Conservation (phyloP, 2,888 invertebrate genomes). For the Drosophila stalkeri region DNA sequence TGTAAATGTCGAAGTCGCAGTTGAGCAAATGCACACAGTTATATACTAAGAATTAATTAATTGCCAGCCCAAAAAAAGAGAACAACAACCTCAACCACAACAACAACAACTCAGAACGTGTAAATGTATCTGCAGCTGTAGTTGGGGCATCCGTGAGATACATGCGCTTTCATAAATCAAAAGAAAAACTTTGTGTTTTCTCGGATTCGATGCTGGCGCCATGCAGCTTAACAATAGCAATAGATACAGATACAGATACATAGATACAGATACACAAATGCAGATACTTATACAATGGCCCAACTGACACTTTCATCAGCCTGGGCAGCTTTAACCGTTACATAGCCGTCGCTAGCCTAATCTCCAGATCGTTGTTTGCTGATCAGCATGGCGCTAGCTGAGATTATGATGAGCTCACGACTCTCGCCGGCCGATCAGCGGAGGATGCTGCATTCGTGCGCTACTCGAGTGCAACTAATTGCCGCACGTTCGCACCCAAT, state of each 20-base stretch:
- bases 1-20: conserved; percentile 72
- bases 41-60: conserved; percentile 66
- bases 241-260: conserved; percentile 36
- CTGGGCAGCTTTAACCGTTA: conserved; percentile 64
- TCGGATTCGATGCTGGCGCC: conserved; percentile 58
- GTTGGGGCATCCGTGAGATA: conserved; percentile 48
- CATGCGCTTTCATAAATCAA: conserved; percentile 73
- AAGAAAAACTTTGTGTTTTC: conserved; percentile 48
- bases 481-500: conserved; percentile 81
- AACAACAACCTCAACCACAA: conserved; percentile 22
- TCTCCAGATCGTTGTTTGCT: conserved; percentile 39
- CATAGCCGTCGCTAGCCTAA: conserved; percentile 48
- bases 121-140: conserved; percentile 29
- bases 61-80: conserved; percentile 45
- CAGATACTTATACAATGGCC: too few relatives aligned
- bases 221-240: conserved; percentile 62
- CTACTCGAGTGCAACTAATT: conserved; percentile 77
- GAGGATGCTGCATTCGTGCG: conserved; percentile 63
- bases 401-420: conserved; percentile 70
- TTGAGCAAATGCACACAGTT: conserved; percentile 17
- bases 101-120: conserved; percentile 38
- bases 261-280: background rate
- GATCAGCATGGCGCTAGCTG: conserved; percentile 73
- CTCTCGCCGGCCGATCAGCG: conserved; percentile 1
- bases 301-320: conserved; percentile 71